phyloP scores from a whole-genome alignment of 1,140 invertebrate species.

The Rhopalosiphum padi region DNA sequence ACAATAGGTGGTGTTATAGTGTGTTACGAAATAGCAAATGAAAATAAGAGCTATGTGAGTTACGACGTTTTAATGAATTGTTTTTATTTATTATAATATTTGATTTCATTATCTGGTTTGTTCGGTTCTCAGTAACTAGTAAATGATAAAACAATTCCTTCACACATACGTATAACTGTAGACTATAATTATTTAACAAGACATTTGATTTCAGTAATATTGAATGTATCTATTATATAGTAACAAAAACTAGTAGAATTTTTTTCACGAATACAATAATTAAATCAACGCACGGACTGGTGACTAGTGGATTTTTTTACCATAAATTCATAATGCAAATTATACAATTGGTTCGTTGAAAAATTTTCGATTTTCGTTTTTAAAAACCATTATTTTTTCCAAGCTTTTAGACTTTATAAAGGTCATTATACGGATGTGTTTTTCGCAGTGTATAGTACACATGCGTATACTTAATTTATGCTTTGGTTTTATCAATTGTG shows the following conservation, averaged over 20 bases:
- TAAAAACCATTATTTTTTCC: background rate
- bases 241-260: background rate
- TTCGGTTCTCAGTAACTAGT: background rate
- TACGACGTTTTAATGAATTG: background rate
- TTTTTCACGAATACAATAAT: background rate
- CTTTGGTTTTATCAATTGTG: background rate
- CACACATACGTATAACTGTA: too few species aligned
- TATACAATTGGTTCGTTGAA: background rate
- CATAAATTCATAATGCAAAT: background rate
- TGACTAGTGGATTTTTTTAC: background rate
- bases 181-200: too few species aligned
- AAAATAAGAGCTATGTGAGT: background rate
- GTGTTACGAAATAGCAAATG: background rate
- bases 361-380: background rate
- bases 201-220: background rate
- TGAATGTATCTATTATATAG: too few species aligned
- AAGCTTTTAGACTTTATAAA: too few species aligned
- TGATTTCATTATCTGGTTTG: background rate
- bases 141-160: background rate
- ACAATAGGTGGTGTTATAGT: conserved; percentile 1
- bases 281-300: background rate
- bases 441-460: too few species aligned
- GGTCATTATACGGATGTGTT: too few species aligned
- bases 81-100: background rate
- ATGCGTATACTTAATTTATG: too few species aligned